Base-by-base conservation (phyloP, 2,888 invertebrate genomes). In the Timema podura region DNA sequence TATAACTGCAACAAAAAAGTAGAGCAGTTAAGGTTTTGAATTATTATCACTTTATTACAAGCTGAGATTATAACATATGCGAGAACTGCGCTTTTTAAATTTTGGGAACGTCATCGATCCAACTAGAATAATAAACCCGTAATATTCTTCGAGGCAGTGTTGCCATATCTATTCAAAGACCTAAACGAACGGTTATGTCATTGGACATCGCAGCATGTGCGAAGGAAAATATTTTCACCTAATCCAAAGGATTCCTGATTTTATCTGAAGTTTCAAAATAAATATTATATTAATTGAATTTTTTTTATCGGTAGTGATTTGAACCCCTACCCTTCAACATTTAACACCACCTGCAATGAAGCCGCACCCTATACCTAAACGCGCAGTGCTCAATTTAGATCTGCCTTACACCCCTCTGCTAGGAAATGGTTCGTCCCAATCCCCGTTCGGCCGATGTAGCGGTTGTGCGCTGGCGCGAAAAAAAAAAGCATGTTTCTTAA, bases 341-440 rank as follows among this genome's bases (percentile, higher is more conserved):
- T 9, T 47, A 16, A 44, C 44, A 9, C n/a, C 49, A 48, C 46
- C 7, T 10, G 13, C 59, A 68, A 49, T 67, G 66, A 68, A 16
- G 70, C 73, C 71, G 71, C 66, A 61, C 70, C 71, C 67, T 78
- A 78, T 78, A 77, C 74, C 71, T 71, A 73, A 70, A 76, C 77
- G 79, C 77, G 77, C 57, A 69, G 30, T 54, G 69, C 71, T 68
- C 65, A 59, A 68, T 68, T 68, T 71, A 71, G 68, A 65, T 57
- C 54, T 65, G 46, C 71, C 68, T 46, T 67, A 67, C 82, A 79
- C 80, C 81, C 82, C 82, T 79, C 77, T 75, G 76, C 75, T 76
- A 75, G 75, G 78, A 77, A 82, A 81, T 83, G 83, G 83, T 82
- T 82, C 76, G 76, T 80, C 78, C 83, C 82, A 77, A 81, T 80